Base-by-base conservation (phyloP, 2,113 vertebrate species). In the Pygoscelis antarcticus region DNA sequence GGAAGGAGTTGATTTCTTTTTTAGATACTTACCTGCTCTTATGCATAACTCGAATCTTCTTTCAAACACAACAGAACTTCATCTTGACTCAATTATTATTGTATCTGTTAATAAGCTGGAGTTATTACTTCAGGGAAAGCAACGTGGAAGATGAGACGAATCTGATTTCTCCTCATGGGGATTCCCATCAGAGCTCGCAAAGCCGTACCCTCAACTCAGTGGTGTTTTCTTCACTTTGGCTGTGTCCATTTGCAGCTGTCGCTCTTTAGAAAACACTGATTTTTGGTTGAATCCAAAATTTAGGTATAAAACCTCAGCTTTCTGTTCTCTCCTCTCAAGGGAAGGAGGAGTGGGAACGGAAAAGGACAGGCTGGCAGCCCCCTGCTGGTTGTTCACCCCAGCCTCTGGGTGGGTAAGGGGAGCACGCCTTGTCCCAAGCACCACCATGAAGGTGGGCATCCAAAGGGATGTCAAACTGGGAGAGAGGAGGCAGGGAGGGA, bases 341-440 rank as follows among this genome's bases (percentile, higher is more conserved):
- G 3, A 51, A 61, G 46, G 29, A 64, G 57, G 49, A 71, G 2
- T 46, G 29, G 30, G n/a, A 75, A 90, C 30, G 51, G 40, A 60
- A 25, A 32, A 71, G 29, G 21, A n/a, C 46, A 68, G 44, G 23
- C 44, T 2, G 3, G 25, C n/a, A 69, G 17, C 2, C 3, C 11
- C 16, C 52, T 3, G 0, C 17, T 1, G 5, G 10, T 62, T 72
- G 26, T 72, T 12, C 3, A 4, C 10, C 15, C 25, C 29, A 6
- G 23, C 15, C 19, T 69, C 13, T 9, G 2, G 9, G 3, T 5
- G 9, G 58, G 14, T 7, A 11, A 8, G 9, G 11, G 5, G 2
- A 78, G 8, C n/a, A 23, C 49, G 12, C 38, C 34, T 85, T 57
- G 34, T 49, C 44, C 47, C 5, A 4, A 11, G 47, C 36, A 38